Evolutionary conservation across 35 echinoderm and acorn worm genomes (phyloP), one percentile per base, ranked within the genome.

Genomic region (Eucidaris tribuloides): DNA sequence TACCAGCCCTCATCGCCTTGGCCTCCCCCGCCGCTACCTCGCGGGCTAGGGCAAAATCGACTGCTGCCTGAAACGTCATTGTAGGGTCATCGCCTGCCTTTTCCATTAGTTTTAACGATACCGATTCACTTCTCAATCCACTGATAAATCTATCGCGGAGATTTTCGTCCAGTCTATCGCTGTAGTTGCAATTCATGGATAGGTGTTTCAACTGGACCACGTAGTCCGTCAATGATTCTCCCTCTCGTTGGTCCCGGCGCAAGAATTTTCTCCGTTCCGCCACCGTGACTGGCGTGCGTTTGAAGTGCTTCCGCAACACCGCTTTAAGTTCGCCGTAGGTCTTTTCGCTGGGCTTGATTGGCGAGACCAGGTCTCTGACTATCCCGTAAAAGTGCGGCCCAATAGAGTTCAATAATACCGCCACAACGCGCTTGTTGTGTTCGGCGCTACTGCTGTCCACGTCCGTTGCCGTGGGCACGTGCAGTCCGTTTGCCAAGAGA

Each of bases 251-350:
- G 39, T 74, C 39, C 20, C 68, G 7, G 29, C 39, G 29, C 27
- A 74, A n/a, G 39, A 74, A 74, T 7, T 74, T 74, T 41, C 68
- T 74, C 20, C 4, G 27, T 34, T 74, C 68, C 6, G 68, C 68
- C 9, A 74, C 68, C 7, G 37, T 74, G 3, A 74, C 30, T 34
- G 48, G 48, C 39, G 5, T 28, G 27, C 7, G 29, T 74, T 74
- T 74, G 29, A 74, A 20, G 39, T 74, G 7, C 30, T 74, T 74
- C 5, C 68, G 28, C 7, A 74, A 41, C 7, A 74, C 28, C 3
- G 29, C 27, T 4, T 74, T 74, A 30, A 74, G 29, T 74, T 32
- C n/a, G 48, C 48, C 68, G 20, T 74, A 74, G 2, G 27, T 13
- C 30, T 74, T 74, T 6, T 28, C 7, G 6, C 28, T 34, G 27